Evolutionary conservation across 2,797 vertebrate genomes (phyloP).

Genomic region (Rhinophrynus dorsalis): DNA sequence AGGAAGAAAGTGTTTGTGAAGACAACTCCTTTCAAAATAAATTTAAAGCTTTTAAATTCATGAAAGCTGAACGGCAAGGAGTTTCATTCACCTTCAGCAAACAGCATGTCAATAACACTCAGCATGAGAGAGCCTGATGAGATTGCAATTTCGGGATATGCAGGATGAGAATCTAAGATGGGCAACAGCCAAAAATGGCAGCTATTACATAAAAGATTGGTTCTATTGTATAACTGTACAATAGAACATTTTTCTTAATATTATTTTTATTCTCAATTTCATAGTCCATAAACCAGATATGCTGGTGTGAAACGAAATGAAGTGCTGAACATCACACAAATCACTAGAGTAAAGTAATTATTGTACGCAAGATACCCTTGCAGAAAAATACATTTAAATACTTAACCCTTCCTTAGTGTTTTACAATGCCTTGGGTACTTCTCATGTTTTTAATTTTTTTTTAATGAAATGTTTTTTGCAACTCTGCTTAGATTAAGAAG

Average conservation of each 20-base stretch:
- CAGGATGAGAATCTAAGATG: constrained; percentile 8
- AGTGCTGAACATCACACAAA: constrained; percentile 11
- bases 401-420: neutral
- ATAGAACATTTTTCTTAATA: constrained; percentile 19
- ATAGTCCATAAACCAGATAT: constrained; percentile 41
- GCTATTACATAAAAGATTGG: neutral
- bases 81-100: neutral
- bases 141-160: constrained; percentile 25
- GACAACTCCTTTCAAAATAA: constrained; percentile 1
- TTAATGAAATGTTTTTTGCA: no score
- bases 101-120: constrained; percentile 4
- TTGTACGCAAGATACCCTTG: neutral
- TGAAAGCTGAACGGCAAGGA: neutral
- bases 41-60: constrained; percentile 13
- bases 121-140: constrained; percentile 12
- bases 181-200: neutral
- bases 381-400: neutral
- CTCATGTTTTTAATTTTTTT: no score
- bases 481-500: no score
- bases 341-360: constrained; percentile 25
- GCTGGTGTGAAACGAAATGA: constrained; percentile 32
- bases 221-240: constrained; percentile 9
- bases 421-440: no score
- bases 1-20: neutral
- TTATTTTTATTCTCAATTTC: constrained; percentile 40